Conservation (phyloP, 2,888 invertebrate genomes). For the Pristionchus entomophagus region DNA sequence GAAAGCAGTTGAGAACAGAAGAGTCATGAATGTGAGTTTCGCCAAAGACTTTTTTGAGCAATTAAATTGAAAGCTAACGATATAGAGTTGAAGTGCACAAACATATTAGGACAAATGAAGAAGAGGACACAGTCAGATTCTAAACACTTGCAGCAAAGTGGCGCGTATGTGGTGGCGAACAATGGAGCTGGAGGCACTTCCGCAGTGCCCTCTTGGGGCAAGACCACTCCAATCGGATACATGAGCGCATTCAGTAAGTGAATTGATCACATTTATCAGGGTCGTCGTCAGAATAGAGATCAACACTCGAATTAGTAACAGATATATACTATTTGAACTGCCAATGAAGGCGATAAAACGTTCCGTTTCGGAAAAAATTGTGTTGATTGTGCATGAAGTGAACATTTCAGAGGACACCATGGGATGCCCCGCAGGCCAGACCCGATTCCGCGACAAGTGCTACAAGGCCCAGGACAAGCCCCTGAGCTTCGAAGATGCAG, state of each 20-base stretch:
- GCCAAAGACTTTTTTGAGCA: not conserved
- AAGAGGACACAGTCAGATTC: too few relatives aligned
- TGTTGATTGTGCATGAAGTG: too few relatives aligned
- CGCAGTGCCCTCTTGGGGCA: not conserved
- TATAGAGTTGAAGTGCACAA: too few relatives aligned
- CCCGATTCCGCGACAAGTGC: slow-evolving; percentile 34
- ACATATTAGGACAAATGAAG: too few relatives aligned
- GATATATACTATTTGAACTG: too few relatives aligned
- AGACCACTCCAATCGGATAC: not conserved
- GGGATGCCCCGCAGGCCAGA: not conserved
- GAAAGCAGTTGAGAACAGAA: not conserved
- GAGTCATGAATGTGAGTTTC: not conserved
- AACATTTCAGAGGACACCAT: not conserved
- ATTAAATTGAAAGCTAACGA: not conserved
- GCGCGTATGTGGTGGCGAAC: not conserved
- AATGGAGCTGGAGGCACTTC: not conserved
- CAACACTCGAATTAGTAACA: too few relatives aligned
- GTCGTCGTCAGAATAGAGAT: not conserved
- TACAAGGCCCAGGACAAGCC: not conserved
- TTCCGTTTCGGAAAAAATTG: too few relatives aligned
- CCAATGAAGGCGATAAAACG: too few relatives aligned
- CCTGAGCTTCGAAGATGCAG: not conserved
- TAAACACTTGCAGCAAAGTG: not conserved
- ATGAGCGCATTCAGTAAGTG: not conserved
- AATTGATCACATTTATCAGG: not conserved